phyloP scores from a whole-genome alignment of 2,888 invertebrate genomes.

The Heliconius ismenius region DNA sequence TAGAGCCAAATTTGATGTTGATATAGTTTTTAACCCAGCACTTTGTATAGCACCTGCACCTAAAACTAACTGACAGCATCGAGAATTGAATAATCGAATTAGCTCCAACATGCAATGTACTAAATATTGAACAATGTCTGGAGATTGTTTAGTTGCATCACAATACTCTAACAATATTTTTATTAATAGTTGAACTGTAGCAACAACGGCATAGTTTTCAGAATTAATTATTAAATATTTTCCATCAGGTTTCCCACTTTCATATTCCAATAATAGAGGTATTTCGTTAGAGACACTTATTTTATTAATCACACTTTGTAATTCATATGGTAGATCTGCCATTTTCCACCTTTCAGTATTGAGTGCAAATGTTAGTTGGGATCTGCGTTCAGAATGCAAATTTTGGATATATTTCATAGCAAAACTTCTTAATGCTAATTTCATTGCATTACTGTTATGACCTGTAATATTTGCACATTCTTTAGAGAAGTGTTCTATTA shows the following conservation, averaged over 20 bases:
- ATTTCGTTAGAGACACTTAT: slow-evolving; percentile 82
- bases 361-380: slow-evolving; percentile 90
- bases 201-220: slow-evolving; percentile 89
- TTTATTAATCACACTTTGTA: slow-evolving; percentile 91
- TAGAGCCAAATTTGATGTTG: slow-evolving; percentile 95
- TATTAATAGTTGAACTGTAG: slow-evolving; percentile 92
- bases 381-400: slow-evolving; percentile 94
- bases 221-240: slow-evolving; percentile 84
- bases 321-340: slow-evolving; percentile 93
- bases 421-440: slow-evolving; percentile 92
- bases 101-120: slow-evolving; percentile 94
- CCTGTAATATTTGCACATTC: slow-evolving; percentile 89
- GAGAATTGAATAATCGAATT: slow-evolving; percentile 92
- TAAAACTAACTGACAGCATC: slow-evolving; percentile 95
- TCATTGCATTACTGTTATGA: slow-evolving; percentile 88
- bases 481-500: slow-evolving; percentile 89
- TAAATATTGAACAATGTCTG: slow-evolving; percentile 89
- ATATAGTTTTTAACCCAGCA: slow-evolving; percentile 96
- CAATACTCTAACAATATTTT: slow-evolving; percentile 97
- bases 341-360: slow-evolving; percentile 97
- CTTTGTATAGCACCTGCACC: slow-evolving; percentile 98
- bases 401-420: slow-evolving; percentile 94
- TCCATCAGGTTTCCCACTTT: slow-evolving; percentile 73
- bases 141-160: slow-evolving; percentile 88
- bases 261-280: slow-evolving; percentile 62